These are phyloP conservation scores for Phortica variegata DNA, from an alignment of 1,140 invertebrate genomes.

Conservation along the genomic window DNA sequence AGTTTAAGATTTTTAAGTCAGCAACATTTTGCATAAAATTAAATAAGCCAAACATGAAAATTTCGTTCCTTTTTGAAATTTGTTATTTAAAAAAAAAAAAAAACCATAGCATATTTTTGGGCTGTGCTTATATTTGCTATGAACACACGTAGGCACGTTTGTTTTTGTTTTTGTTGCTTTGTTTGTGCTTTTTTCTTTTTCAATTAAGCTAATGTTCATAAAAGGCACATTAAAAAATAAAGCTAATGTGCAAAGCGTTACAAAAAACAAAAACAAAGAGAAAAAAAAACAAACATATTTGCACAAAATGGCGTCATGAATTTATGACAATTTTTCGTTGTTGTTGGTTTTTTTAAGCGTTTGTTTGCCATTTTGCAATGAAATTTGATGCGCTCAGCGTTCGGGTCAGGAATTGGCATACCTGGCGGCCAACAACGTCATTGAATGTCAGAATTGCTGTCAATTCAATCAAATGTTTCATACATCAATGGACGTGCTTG, in stretches of 20 bases:
- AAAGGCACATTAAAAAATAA: slow-evolving; percentile 20
- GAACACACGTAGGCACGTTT: too few species aligned
- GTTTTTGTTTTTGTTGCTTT: too few species aligned
- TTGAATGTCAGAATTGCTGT: slow-evolving; percentile 25
- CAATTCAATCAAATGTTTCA: slow-evolving; percentile 54
- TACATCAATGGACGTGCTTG: slow-evolving; percentile 41
- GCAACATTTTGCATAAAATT: too few species aligned
- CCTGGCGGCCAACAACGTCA: neutral
- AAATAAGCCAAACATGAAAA: too few species aligned
- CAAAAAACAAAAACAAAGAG: neutral
- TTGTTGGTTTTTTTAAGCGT: slow-evolving; percentile 16
- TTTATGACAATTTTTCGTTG: slow-evolving; percentile 47
- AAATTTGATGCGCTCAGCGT: slow-evolving; percentile 36
- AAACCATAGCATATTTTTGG: too few species aligned
- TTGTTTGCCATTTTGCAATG: slow-evolving; percentile 27
- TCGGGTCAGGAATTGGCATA: slow-evolving; percentile 50
- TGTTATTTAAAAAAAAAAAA: too few species aligned
- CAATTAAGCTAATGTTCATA: slow-evolving; percentile 52
- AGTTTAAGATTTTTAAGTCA: too few species aligned
- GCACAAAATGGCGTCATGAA: slow-evolving; percentile 46
- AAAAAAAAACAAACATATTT: slow-evolving; percentile 24
- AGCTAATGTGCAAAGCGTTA: slow-evolving; percentile 17
- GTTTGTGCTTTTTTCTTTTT: too few species aligned
- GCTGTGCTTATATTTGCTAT: too few species aligned
- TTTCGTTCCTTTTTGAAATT: too few species aligned